Evolutionary conservation across 2,797 vertebrate species (phyloP), one percentile per base, ranked within the genome.

Genomic region (Phoxinus dragarum): DNA sequence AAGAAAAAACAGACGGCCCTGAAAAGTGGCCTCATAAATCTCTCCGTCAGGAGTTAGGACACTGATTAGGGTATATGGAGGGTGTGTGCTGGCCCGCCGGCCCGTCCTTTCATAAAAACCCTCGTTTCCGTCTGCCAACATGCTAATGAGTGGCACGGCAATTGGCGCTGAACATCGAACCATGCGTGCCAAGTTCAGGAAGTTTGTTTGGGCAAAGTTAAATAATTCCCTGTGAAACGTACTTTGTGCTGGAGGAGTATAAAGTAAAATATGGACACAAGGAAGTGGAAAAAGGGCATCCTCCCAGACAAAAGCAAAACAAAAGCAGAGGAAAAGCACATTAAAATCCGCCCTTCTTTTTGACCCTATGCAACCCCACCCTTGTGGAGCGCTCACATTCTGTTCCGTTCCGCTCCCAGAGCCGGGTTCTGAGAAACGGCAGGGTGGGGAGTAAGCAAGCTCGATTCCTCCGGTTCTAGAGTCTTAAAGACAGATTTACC

Each of bases 11-110:
- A 89, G 90, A 93, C 93, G 89, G 85, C 88, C 89, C 92, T 92
- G 88, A 91, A 59, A 87, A 59, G 71, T 27, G 87, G 84, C 85
- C 73, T 84, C 88, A 92, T 93, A 87, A 93, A 94, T 94, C 92
- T 92, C 88, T 91, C 85, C 87, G 86, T 91, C 88, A 59, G 86
- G 31, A 38, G 72, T 59, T 19, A 68, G 49, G 54, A 67, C 69
- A 80, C 87, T 85, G 82, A 88, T 85, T 88, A 80, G 38, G 72
- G 85, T 38, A 47, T 36, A 68, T 11, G 49, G 14, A 56, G 59
- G 31, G 6, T 31, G 47, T 19, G 73, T 44, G 42, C 82, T 83
- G 61, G 49, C 44, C 73, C 52, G 69, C n/a, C 12, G 3, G 12
- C 19, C 38, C 23, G 5, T 73, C 69, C 69, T 83, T 82, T 81